Conservation (phyloP, 2,797 vertebrate genomes). For the Darevskia mixta region DNA sequence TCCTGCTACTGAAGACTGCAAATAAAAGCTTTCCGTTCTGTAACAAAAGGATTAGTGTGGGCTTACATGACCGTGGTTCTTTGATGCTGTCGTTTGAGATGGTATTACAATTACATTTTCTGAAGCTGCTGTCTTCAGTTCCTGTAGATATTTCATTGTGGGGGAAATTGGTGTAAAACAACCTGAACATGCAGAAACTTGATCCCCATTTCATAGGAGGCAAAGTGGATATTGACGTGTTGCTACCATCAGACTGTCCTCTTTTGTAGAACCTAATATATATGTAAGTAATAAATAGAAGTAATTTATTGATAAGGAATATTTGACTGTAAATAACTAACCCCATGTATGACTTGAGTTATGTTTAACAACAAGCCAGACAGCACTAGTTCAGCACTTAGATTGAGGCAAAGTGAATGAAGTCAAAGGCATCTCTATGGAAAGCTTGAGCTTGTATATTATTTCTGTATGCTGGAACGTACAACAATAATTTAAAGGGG, state of each 20-base stretch:
- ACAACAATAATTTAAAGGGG: background rate
- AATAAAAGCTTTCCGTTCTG: conserved; percentile 59
- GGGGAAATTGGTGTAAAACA: conserved; percentile 51
- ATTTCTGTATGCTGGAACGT: too few species aligned
- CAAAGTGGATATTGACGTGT: background rate
- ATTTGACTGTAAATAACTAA: background rate
- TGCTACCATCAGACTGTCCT: background rate
- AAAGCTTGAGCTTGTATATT: background rate
- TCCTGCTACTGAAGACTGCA: conserved; percentile 38
- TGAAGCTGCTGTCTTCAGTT: conserved; percentile 51
- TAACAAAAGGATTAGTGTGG: conserved; percentile 54
- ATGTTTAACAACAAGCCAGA: background rate
- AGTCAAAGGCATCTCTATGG: background rate
- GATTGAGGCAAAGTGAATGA: background rate
- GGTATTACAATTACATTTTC: conserved; percentile 65
- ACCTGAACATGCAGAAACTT: conserved; percentile 13
- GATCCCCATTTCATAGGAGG: conserved; percentile 10
- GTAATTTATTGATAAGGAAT: background rate
- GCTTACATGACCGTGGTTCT: conserved; percentile 45
- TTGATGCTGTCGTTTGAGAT: conserved; percentile 61
- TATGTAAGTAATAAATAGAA: background rate
- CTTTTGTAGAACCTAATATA: background rate
- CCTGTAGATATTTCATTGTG: conserved; percentile 15
- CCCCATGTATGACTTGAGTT: background rate
- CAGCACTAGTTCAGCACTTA: background rate